A percentile compares a stretch with the other conserved stretches of the same genome.
Evolutionary conservation across 1,140 invertebrate species (phyloP).

Genomic region (Caenorhabditis tropicalis): DNA sequence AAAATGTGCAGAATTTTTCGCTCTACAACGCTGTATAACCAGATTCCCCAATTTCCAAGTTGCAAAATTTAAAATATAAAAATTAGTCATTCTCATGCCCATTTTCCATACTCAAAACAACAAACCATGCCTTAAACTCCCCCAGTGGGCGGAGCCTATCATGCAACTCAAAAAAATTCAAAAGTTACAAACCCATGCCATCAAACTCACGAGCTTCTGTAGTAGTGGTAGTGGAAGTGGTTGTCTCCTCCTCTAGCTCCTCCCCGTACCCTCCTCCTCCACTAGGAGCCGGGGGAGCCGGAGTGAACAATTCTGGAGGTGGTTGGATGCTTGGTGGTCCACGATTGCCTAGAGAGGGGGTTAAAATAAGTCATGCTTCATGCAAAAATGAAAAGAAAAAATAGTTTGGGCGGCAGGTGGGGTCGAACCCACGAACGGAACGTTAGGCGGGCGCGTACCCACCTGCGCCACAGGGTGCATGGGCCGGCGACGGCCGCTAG

Average conservation of each 20-base stretch:
- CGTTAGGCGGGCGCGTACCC: too few relatives aligned
- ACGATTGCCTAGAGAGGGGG: slow-evolving; percentile 10
- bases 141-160: too few relatives aligned
- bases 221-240: not conserved
- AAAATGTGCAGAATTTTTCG: too few relatives aligned
- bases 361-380: not conserved
- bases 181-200: not conserved
- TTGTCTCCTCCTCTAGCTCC: not conserved
- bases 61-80: too few relatives aligned
- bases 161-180: not conserved
- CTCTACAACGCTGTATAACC: not conserved
- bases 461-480: too few relatives aligned
- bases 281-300: not conserved
- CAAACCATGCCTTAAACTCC: too few relatives aligned
- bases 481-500: too few relatives aligned
- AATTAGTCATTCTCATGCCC: too few relatives aligned
- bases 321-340: slow-evolving; percentile 33
- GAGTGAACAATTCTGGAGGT: not conserved
- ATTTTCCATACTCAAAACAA: not conserved
- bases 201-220: slow-evolving; percentile 28
- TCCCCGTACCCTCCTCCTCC: not conserved
- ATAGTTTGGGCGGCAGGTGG: too few relatives aligned
- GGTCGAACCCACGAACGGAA: not conserved
- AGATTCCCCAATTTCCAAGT: too few relatives aligned
- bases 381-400: not conserved